Base-by-base conservation (phyloP, 2,888 invertebrate species). In the Panopea generosa region DNA sequence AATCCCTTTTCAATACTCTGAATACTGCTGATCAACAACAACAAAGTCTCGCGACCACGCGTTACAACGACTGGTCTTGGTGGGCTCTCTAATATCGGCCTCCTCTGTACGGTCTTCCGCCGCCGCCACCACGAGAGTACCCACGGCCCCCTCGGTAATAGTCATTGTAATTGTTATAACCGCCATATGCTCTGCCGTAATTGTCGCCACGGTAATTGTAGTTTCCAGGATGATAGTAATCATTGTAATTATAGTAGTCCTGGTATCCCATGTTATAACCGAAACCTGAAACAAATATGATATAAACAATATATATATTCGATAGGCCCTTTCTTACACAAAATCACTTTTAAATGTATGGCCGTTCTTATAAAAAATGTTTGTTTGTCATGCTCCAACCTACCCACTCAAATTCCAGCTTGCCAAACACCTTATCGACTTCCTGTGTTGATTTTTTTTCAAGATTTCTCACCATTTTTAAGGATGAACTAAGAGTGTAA, bases 61-160 rank as follows among this genome's bases (percentile, higher is more conserved):
- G 14, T 52, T 11, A 52, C 4, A 47, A 16, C n/a, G n/a, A 24
- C 26, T 14, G 52, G 22, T 11, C 52, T 14, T 20, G 2, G 27
- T n/a, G 0, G 49, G 27, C 16, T 26, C 45, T 27, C 60, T 72
- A 72, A 49, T 60, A 72, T 38, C 72, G 40, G 6, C 63, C 71
- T 40, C 71, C 71, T 50, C 66, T 65, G 65, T 60, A 72, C 22
- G 72, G 72, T 14, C 72, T 57, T n/a, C 72, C 72, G 40, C 71
- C 71, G 20, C 71, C 72, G 26, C 72, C 72, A 26, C 69, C 60
- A 16, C 67, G 53, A 49, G 53, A 53, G 50, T 60, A 65, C 9
- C 62, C 56, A 50, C 70, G 55, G 29, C 62, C 61, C 14, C 70
- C 62, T 1, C 52, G 59, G 38, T 65, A 72, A 29, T 55, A 20